phyloP scores from a whole-genome alignment of 2,797 vertebrate species.

The Enteromius fasciolatus region DNA sequence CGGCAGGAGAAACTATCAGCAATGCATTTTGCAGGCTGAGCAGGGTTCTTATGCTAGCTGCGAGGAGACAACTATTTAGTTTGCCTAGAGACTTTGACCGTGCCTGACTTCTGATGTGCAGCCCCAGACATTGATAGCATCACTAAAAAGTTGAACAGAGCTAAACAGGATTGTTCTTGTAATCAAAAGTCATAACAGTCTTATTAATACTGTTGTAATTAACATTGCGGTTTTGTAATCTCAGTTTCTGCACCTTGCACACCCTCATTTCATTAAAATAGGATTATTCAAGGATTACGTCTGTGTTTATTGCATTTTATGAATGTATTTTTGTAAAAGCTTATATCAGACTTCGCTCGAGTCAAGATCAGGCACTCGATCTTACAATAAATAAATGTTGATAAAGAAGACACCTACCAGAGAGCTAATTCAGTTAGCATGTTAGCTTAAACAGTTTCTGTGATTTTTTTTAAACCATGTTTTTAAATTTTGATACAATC shows the following conservation, averaged over 20 bases:
- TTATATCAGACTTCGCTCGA: not conserved
- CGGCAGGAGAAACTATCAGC: conserved; percentile 39
- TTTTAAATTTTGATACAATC: not conserved
- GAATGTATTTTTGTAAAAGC: not conserved
- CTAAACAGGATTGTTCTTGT: not conserved
- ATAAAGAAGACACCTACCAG: not conserved
- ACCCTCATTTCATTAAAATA: not conserved
- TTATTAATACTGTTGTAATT: not conserved
- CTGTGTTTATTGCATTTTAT: not conserved
- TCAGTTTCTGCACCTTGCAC: not conserved
- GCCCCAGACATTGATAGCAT: not conserved
- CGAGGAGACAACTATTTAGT: conserved; percentile 23
- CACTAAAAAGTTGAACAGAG: not conserved
- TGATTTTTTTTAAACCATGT: not conserved
- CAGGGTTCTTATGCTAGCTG: not conserved
- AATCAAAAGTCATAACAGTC: conserved; percentile 13
- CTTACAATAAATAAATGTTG: not conserved
- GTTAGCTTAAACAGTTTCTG: not conserved
- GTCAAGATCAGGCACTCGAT: not conserved
- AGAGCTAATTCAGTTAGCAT: not conserved
- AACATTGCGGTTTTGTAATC: not conserved
- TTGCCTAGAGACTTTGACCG: not conserved
- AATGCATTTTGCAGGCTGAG: conserved; percentile 43
- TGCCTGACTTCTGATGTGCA: conserved; percentile 46
- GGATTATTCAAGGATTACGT: not conserved